Percentiles rank a stretch among this genome's conserved stretches.
These are phyloP conservation scores for Grammomys dolichurus DNA, from an alignment of 2,113 vertebrate genomes.

Conservation along the genomic window DNA sequence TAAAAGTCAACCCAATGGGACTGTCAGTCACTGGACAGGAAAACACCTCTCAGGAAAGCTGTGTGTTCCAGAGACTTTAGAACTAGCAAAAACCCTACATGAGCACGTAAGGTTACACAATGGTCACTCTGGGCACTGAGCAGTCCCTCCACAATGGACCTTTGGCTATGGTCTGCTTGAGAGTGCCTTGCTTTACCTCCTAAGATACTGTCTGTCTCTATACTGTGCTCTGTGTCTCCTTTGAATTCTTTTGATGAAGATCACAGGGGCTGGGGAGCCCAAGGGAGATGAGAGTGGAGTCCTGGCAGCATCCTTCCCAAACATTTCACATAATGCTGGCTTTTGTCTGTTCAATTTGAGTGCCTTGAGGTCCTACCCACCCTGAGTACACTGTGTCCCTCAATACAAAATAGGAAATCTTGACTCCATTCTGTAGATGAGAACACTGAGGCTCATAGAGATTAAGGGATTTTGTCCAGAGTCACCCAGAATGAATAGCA, in stretches of 20 bases:
- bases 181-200: neutral
- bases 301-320: neutral
- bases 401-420: neutral
- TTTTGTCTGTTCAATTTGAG: neutral
- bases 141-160: neutral
- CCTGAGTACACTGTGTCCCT: neutral
- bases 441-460: neutral
- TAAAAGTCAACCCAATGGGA: neutral
- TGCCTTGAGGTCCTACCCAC: accelerated
- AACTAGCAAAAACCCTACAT: neutral
- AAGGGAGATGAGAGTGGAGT: neutral
- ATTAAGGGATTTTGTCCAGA: neutral
- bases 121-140: neutral
- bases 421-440: neutral
- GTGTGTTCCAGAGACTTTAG: neutral
- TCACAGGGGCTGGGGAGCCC: neutral
- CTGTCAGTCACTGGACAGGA: neutral
- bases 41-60: neutral
- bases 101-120: neutral
- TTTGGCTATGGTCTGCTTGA: neutral
- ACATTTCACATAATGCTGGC: too few relatives aligned
- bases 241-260: neutral
- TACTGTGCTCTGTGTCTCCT: neutral
- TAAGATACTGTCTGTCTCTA: neutral
- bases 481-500: neutral